A percentile compares a stretch with the other conserved stretches of the same genome.
Conservation (phyloP, 2,113 vertebrate genomes). For the Pongo abelii region DNA sequence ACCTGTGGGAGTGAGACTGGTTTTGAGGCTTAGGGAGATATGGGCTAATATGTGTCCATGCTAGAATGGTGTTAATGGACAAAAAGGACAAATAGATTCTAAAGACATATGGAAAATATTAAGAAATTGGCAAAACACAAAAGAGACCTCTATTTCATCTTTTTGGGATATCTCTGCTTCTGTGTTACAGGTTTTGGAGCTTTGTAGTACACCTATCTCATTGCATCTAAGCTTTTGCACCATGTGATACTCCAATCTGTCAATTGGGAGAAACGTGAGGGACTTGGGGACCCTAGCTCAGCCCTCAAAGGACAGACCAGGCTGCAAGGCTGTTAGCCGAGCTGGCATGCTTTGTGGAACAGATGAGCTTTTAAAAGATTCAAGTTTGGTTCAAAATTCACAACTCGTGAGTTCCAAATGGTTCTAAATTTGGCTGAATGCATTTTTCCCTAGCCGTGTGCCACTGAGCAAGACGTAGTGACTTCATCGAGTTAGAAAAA, state of each 20-base stretch:
- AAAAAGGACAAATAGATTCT: not conserved
- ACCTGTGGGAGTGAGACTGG: fast-evolving
- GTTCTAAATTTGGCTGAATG: constrained; percentile 73
- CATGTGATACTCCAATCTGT: fast-evolving
- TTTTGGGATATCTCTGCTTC: not conserved
- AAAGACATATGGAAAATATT: not conserved
- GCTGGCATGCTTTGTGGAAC: constrained; percentile 58
- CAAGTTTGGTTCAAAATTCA: constrained; percentile 79
- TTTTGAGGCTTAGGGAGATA: not conserved
- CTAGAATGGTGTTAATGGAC: fast-evolving
- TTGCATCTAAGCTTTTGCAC: not conserved
- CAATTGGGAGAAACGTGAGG: not conserved
- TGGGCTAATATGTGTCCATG: fast-evolving
- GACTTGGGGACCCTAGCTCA: not conserved
- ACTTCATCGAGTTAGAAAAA: constrained; percentile 72
- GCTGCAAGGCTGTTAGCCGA: not conserved
- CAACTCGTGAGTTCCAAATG: constrained; percentile 78
- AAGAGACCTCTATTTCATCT: not conserved
- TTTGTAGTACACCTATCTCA: fast-evolving
- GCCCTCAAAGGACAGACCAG: not conserved
- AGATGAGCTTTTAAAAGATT: constrained; percentile 79
- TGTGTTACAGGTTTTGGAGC: fast-evolving
- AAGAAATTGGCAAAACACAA: not conserved
- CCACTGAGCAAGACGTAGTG: constrained; percentile 66
- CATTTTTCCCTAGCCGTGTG: constrained; percentile 56